Base-by-base conservation (phyloP, 2,797 vertebrate species). In the Acipenser ruthenus region DNA sequence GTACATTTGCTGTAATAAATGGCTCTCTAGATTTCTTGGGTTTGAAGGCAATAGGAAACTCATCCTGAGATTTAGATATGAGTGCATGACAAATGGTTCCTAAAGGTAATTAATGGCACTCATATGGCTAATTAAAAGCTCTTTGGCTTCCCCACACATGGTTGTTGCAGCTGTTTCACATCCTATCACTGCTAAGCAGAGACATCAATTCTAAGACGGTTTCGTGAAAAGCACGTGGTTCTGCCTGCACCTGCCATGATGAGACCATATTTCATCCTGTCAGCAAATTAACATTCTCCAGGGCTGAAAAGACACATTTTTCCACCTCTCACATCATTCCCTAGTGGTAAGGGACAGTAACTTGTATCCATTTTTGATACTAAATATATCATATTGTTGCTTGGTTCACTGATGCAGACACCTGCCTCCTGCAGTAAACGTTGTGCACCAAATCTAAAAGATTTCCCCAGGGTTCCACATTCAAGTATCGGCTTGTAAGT, bases 71-170 rank as follows among this genome's bases (percentile, higher is more conserved):
- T 75, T 75, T 65, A 75, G 71, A 72, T 75, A 81, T 10, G 61
- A 82, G 64, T 75, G 72, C 56, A 77, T 78, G 78, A 74, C 72
- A 78, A 85, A 80, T 68, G 70, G 67, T 73, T 77, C 70, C 74
- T 79, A 60, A 67, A 79, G 79, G 83, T 94, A 94, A 96, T 95
- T 92, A 95, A 93, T 90, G 89, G 78, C 85, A 77, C 83, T 89
- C 86, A 90, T 86, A 90, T 84, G 90, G 89, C 90, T 95, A 96
- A 97, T 97, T 97, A 95, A 96, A 95, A 95, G 88, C 91, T 90
- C 91, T 94, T 92, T 93, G 86, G 89, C 93, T 92, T 91, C 90
- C 82, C 74, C 83, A 84, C 88, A 90, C 90, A 91, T 89, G 91
- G 89, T 83, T 88, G 84, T 77, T 84, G 81, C 94, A 96, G 90